phyloP scores from a whole-genome alignment of 2,888 invertebrate species.

The Cryptus viduatorius region DNA sequence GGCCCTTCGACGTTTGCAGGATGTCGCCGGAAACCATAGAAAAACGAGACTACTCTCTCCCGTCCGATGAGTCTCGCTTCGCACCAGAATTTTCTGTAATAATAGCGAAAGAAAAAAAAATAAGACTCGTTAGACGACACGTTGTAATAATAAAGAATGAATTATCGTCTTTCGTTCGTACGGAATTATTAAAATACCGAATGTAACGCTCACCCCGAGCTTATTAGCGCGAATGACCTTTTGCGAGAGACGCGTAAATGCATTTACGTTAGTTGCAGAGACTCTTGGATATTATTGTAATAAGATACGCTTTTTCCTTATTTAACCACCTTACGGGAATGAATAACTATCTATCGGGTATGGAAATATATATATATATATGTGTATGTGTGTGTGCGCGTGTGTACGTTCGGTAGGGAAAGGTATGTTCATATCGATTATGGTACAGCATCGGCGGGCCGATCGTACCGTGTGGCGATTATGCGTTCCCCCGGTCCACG shows the following conservation, averaged over 20 bases:
- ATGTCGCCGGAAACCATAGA: conserved; percentile 68
- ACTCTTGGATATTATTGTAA: conserved; percentile 50
- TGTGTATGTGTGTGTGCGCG: conserved; percentile 27
- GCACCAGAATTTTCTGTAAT: conserved; percentile 63
- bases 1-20: conserved; percentile 56
- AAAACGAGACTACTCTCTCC: conserved; percentile 52
- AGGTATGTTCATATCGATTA: conserved; percentile 47
- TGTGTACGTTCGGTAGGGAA: neutral
- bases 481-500: conserved; percentile 53
- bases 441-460: conserved; percentile 23
- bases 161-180: conserved; percentile 25
- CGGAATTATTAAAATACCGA: conserved; percentile 49
- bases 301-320: conserved; percentile 42
- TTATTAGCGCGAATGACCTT: conserved; percentile 20
- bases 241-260: neutral
- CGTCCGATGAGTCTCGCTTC: conserved; percentile 14
- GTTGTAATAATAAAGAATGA: conserved; percentile 35
- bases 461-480: conserved; percentile 53
- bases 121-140: conserved; percentile 53
- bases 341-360: conserved; percentile 20
- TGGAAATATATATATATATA: conserved; percentile 36
- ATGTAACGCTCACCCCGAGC: neutral
- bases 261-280: neutral
- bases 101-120: conserved; percentile 49
- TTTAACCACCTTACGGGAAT: conserved; percentile 39